Base-by-base conservation (phyloP, 2,797 vertebrate genomes). In the Spatula clypeata region DNA sequence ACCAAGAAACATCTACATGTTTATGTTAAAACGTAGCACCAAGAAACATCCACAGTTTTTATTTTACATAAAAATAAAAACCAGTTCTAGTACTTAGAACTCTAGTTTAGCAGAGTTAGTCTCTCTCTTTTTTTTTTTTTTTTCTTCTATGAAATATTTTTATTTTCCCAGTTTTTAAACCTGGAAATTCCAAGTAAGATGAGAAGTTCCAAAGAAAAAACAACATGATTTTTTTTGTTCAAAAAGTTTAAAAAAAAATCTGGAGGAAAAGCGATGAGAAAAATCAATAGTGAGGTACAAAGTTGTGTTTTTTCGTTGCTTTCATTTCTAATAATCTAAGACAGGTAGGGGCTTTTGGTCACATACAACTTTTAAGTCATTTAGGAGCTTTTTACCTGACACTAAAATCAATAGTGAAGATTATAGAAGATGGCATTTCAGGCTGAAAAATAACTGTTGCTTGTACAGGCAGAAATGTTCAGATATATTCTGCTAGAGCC, bases 311-410 rank as follows among this genome's bases (percentile, higher is more conserved):
- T 65, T 79, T 4, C 3, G 51, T 47, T 62, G 13, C 11, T 70
- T 93, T 82, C 31, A 38, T 69, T 92, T 84, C 53, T 58, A 88
- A 69, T 92, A 62, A 45, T 38, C 34, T 57, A 70, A 69, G 73
- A 60, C 15, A 86, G 38, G 23, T 55, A 47, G 23, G 5, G 10
- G 5, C 20, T 26, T 79, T 86, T 61, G 40, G 29, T 45, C 66
- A 58, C 49, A 54, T 19, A 45, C 31, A 80, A 51, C 58, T 87
- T 79, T 55, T 18, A 66, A 72, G 49, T 53, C 20, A n/a, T 79
- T 61, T 34, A 62, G n/a, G 69, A 64, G 5, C 44, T 90, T 92
- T 91, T 83, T 12, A 91, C 85, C n/a, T 55, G 67, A 32, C 23
- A n/a, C 13, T 61, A 61, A 86, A 86, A 81, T 92, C 67, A 70